phyloP scores from a whole-genome alignment of 2,888 invertebrate genomes.

The Chloromyia formosa region DNA sequence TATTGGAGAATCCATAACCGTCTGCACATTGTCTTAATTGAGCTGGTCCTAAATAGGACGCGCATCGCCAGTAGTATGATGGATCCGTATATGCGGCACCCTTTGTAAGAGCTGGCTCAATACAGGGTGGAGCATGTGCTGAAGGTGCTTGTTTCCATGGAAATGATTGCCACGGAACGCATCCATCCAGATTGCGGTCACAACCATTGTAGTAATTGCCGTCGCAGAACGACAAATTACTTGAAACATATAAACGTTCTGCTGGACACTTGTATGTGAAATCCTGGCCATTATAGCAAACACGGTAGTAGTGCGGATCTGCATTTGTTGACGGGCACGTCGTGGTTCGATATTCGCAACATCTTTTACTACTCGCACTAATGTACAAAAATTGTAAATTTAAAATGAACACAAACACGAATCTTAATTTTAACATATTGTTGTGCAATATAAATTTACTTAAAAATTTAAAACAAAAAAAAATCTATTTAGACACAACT shows the following conservation, averaged over 20 bases:
- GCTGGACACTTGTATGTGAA: neutral
- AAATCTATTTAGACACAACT: too few relatives aligned
- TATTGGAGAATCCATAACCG: conserved; percentile 3
- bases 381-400: too few relatives aligned
- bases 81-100: neutral
- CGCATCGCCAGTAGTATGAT: conserved; percentile 16
- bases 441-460: too few relatives aligned
- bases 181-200: neutral
- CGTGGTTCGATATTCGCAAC: neutral
- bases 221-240: neutral
- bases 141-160: conserved; percentile 15
- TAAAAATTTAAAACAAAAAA: too few relatives aligned
- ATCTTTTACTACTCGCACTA: too few relatives aligned
- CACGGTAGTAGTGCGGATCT: neutral
- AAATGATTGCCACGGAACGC: neutral
- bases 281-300: neutral
- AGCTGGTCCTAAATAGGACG: neutral
- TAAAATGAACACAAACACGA: too few relatives aligned
- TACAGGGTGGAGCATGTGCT: neutral
- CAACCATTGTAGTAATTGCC: neutral
- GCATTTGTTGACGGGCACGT: neutral
- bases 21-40: neutral
- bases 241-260: neutral
- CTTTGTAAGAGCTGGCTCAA: neutral
- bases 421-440: too few relatives aligned